A percentile compares a stretch with the other conserved stretches of the same genome.
Conservation (phyloP, 2,888 invertebrate species). For the Aethes cnicana region DNA sequence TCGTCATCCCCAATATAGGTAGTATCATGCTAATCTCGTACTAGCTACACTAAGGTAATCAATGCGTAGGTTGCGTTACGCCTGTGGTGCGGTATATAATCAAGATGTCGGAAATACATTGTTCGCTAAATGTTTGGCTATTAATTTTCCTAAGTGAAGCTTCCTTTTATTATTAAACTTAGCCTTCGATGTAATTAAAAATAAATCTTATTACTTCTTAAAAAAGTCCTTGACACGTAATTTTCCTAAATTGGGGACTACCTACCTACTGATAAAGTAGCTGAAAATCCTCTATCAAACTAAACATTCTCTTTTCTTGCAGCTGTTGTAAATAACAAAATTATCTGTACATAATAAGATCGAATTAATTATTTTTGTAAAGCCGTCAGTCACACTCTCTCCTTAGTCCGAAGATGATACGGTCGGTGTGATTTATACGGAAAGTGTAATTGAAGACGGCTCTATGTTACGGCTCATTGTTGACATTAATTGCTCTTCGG, state of each 20-base stretch:
- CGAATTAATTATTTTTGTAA: slow-evolving; percentile 25
- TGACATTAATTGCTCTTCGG: slow-evolving; percentile 28
- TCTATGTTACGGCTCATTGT: slow-evolving; percentile 29
- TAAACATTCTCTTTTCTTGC: too few relatives aligned
- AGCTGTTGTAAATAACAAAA: slow-evolving; percentile 8
- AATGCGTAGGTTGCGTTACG: slow-evolving; percentile 5
- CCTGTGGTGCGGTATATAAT: slow-evolving; percentile 1
- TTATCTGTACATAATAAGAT: slow-evolving; percentile 16
- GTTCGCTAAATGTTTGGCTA: slow-evolving; percentile 28
- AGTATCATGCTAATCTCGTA: too few relatives aligned
- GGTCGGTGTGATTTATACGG: slow-evolving; percentile 18
- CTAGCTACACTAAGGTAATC: too few relatives aligned
- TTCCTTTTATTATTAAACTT: slow-evolving; percentile 20
- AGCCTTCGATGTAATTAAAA: slow-evolving; percentile 1
- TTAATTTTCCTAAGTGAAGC: slow-evolving; percentile 26
- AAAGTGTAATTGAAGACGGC: slow-evolving; percentile 22
- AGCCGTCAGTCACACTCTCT: slow-evolving; percentile 32
- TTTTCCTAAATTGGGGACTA: too few relatives aligned
- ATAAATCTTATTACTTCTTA: too few relatives aligned
- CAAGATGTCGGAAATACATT: slow-evolving; percentile 33
- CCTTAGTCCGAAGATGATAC: slow-evolving; percentile 15
- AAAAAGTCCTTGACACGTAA: too few relatives aligned
- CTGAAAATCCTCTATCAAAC: too few relatives aligned
- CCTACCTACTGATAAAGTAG: too few relatives aligned
- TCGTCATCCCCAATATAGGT: too few relatives aligned